Base-by-base conservation (phyloP, 2,888 invertebrate genomes). In the Lucinisca nassula region DNA sequence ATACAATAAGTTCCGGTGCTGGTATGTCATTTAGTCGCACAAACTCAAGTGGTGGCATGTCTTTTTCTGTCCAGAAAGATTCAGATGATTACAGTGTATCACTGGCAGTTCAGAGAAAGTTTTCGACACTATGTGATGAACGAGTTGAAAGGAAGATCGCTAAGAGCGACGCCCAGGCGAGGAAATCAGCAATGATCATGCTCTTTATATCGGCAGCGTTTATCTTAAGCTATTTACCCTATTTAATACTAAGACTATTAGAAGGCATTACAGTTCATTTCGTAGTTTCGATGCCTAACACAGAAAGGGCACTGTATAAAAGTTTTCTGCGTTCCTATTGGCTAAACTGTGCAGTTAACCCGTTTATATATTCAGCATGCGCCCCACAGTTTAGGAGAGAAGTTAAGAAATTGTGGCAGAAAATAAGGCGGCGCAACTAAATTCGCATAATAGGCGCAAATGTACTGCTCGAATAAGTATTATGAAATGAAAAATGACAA, bases 281-380 rank as follows among this genome's bases (percentile, higher is more conserved):
- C 38, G 89, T 92, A 0, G 70, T 80, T 12, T 84, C 83, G n/a
- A 73, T 93, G 86, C 49, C 79, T 1, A 74, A 90, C 45, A 67
- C 40, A 30, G 88, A 49, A n/a, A 85, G 89, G 17, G 90, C 90
- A 1, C 79, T 79, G 1, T 92, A 90, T 32, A 90, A 91, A 17
- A 83, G 89, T 32, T 91, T 92, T 38, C 81, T 93, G 37, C 79
- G 92, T 0, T 87, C 90, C 0, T 93, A 92, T 51, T 93, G 91
- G 70, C 35, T 93, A 17, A 92, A 92, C 80, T 91, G 92, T 74
- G 92, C 93, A 0, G 77, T 91, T 17, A 94, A 94, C 75, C 93
- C 93, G 0, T 87, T 94, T 38, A 92, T 94, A 38, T 94, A 94
- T 85, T 91, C 91, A 49, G 91, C 93, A 83, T 92, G 90, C 75